Evolutionary conservation across 30 jellyfish, hydroid and myxozoan genomes (phyloP), one percentile per base, ranked within the genome.

Genomic region (Pelagia noctiluca): DNA sequence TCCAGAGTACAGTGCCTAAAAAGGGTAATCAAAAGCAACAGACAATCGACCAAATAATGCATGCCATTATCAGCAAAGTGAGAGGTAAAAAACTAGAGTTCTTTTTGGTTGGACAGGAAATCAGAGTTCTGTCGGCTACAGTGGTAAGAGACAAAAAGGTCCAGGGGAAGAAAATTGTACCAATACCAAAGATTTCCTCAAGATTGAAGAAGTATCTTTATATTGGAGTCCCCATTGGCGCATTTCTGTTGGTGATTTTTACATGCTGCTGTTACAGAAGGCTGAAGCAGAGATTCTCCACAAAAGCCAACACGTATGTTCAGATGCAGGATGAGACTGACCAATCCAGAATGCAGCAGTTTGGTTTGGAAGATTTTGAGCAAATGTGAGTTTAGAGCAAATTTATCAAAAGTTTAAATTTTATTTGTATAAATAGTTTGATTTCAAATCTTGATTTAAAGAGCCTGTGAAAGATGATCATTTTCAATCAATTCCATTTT

Each of bases 91-190:
- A 46, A 46, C 46, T 80, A 24, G 71, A 63, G 5, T 80, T 80
- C 75, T 80, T 64, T 34, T 46, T 64, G 49, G 30, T 52, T 34
- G 90, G 90, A 3, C 82, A 66, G 26, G 90, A 80, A 34, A 64
- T 80, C 33, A 24, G 84, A 66, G 90, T 80, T 25, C 79, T 80
- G 13, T 53, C 71, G 12, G 90, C 74, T 35, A 67, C 90, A 7
- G 28, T 80, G 4, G 50, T 66, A 23, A 80, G 90, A 48, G 90
- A 68, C 50, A 68, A 50, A 22, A 80, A 66, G 19, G 50, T 29
- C 12, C 36, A 28, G n/a, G 25, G 18, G 35, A 38, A 47, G 13
- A n/a, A n/a, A 35, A 31, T 32, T 2, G 10, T 65, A n/a, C 35
- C 42, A n/a, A n/a, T 48, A 0, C 53, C n/a, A 26, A 66, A 54